Percentiles rank a stretch among this genome's conserved stretches.
Evolutionary conservation across 2,888 invertebrate genomes (phyloP).

Genomic region (Aspidiotus destructor): DNA sequence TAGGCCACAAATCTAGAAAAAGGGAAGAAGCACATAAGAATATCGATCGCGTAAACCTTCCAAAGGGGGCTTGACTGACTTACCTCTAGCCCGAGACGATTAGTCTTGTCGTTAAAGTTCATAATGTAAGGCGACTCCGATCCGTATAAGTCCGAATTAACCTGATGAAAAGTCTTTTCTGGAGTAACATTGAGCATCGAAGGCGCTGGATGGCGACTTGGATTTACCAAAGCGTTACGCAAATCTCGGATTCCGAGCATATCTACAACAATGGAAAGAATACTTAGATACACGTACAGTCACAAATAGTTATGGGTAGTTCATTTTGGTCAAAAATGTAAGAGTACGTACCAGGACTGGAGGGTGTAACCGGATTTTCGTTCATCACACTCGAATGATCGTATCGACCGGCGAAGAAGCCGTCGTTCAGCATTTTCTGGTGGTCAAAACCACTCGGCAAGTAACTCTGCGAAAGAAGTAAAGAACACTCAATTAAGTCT

Average conservation of each 20-base stretch:
- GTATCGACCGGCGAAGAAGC: neutral
- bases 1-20: constrained; percentile 10
- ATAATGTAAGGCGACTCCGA: constrained; percentile 19
- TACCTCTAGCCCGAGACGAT: constrained; percentile 8
- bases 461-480: constrained; percentile 14
- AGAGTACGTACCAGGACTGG: constrained; percentile 10
- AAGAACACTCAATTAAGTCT: neutral
- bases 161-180: neutral
- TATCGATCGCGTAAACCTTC: constrained; percentile 1
- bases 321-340: neutral
- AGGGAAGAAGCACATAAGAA: neutral
- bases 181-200: constrained; percentile 21
- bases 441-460: constrained; percentile 21
- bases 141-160: constrained; percentile 9
- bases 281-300: neutral
- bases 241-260: constrained; percentile 10
- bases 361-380: neutral
- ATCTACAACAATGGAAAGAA: neutral
- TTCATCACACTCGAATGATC: neutral
- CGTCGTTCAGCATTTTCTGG: constrained; percentile 10
- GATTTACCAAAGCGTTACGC: constrained; percentile 6
- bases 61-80: neutral
- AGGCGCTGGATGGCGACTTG: constrained; percentile 7
- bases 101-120: constrained; percentile 20
- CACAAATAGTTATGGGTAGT: constrained; percentile 2